phyloP scores from a whole-genome alignment of 2,113 vertebrate species.

The Lynx canadensis region DNA sequence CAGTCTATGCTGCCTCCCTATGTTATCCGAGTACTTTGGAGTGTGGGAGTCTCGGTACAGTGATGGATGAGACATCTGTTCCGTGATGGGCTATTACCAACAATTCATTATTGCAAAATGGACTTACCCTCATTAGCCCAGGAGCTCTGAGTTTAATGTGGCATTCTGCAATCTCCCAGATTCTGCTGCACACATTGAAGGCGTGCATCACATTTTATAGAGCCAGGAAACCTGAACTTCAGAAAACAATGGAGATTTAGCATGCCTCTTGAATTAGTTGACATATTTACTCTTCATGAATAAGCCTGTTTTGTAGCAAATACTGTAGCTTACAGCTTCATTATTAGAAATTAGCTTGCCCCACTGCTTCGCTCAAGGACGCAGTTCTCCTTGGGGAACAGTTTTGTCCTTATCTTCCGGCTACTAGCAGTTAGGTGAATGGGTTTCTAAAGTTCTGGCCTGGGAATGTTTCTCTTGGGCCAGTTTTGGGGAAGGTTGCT shows the following conservation, averaged over 20 bases:
- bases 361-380: slow-evolving; percentile 61
- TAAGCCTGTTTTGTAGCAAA: slow-evolving; percentile 66
- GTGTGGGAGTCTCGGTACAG: slow-evolving; percentile 1
- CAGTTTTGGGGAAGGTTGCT: not conserved
- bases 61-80: slow-evolving; percentile 79
- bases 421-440: not conserved
- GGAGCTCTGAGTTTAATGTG: slow-evolving; percentile 76
- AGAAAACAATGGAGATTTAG: slow-evolving; percentile 76
- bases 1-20: not conserved
- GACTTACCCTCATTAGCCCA: slow-evolving; percentile 80
- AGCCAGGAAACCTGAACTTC: slow-evolving; percentile 73
- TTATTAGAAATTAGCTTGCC: slow-evolving; percentile 69
- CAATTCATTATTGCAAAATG: slow-evolving; percentile 83
- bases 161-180: slow-evolving; percentile 73
- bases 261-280: slow-evolving; percentile 63
- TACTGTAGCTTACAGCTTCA: slow-evolving; percentile 16
- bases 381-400: slow-evolving; percentile 18
- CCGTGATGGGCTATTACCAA: slow-evolving; percentile 78
- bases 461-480: slow-evolving; percentile 6
- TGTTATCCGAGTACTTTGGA: not conserved
- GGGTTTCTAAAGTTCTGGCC: not conserved
- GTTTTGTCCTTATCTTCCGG: slow-evolving; percentile 37
- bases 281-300: slow-evolving; percentile 75
- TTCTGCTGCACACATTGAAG: slow-evolving; percentile 43
- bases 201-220: slow-evolving; percentile 68